phyloP scores from a whole-genome alignment of 2,888 invertebrate genomes.

The Thumatha senex region DNA sequence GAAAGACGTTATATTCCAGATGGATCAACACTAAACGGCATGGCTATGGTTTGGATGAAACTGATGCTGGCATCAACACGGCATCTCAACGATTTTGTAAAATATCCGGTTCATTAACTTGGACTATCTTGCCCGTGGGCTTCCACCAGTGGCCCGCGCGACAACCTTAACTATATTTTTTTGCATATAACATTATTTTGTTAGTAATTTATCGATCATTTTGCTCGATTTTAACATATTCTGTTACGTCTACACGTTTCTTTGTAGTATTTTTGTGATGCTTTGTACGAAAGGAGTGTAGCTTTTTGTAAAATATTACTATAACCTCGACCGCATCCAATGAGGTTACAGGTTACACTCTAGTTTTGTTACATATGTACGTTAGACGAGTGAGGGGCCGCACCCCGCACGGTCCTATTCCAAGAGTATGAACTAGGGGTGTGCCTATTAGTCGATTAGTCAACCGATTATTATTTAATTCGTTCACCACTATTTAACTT shows the following conservation, averaged over 20 bases:
- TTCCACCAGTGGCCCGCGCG: conserved; percentile 39
- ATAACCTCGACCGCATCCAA: conserved; percentile 38
- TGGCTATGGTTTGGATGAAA: conserved; percentile 39
- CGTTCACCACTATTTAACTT: conserved; percentile 8
- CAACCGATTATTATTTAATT: conserved; percentile 10
- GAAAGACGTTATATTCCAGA: conserved; percentile 48
- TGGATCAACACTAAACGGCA: conserved; percentile 76
- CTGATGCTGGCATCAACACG: conserved; percentile 49
- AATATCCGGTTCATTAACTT: conserved; percentile 38
- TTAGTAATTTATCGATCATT: conserved; percentile 72
- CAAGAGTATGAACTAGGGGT: conserved; percentile 19
- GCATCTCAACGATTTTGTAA: conserved; percentile 49
- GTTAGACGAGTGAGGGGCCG: conserved; percentile 14
- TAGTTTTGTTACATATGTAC: conserved; percentile 33
- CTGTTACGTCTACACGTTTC: conserved; percentile 63
- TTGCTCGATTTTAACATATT: conserved; percentile 68
- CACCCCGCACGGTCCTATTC: conserved; percentile 3
- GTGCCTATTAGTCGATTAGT: conserved; percentile 33
- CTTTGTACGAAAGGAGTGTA: conserved; percentile 58
- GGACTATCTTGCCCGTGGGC: conserved; percentile 35
- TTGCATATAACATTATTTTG: conserved; percentile 76
- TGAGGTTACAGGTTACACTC: conserved; percentile 26
- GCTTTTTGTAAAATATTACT: conserved; percentile 54
- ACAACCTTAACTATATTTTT: conserved; percentile 55
- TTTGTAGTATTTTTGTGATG: conserved; percentile 75